Conservation (phyloP, 2,888 invertebrate genomes). For the Elegia similella region DNA sequence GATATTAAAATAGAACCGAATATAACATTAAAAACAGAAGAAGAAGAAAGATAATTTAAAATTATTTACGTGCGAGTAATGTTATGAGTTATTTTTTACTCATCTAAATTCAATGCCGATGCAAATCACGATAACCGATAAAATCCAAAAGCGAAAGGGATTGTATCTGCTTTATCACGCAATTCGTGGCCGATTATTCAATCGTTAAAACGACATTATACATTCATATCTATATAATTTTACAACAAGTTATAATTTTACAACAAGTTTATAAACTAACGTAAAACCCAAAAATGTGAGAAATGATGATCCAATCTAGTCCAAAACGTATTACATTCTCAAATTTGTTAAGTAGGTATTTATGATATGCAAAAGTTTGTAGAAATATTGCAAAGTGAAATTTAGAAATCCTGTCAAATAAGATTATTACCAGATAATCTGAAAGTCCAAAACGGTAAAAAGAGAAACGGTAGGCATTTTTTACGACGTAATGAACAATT, state of each 20-base stretch:
- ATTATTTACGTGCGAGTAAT: no score
- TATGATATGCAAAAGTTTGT: not conserved
- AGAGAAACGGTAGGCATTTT: no score
- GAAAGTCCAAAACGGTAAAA: no score
- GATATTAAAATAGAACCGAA: no score
- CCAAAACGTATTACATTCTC: no score
- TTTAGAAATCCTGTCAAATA: no score
- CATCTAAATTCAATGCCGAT: not conserved
- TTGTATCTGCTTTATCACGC: not conserved
- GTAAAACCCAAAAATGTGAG: not conserved
- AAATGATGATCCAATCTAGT: no score
- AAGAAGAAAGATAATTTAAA: no score
- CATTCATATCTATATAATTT: not conserved
- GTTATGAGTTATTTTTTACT: not conserved
- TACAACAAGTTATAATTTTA: constrained; percentile 7
- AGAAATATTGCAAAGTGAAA: not conserved
- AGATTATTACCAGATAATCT: no score
- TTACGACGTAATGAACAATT: no score
- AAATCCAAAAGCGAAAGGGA: not conserved
- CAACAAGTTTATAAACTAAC: constrained; percentile 1
- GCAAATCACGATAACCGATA: not conserved
- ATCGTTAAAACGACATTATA: constrained; percentile 8
- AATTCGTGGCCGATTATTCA: constrained; percentile 6
- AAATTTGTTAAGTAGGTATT: no score
- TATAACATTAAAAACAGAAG: no score